Evolutionary conservation across 1,140 invertebrate species (phyloP), one percentile per base, ranked within the genome.

Genomic region (Ectropis grisescens): DNA sequence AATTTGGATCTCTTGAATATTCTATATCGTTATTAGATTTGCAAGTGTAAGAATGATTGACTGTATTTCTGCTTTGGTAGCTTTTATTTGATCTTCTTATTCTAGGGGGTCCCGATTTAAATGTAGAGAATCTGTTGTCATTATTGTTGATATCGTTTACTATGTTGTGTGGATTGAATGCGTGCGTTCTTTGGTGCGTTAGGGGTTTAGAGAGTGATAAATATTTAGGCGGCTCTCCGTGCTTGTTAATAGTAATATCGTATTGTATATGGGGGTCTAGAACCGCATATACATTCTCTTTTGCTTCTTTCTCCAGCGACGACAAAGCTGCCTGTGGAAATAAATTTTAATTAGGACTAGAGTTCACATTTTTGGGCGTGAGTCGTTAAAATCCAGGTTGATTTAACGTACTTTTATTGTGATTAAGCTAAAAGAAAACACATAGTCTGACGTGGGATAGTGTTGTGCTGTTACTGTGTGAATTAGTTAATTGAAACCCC

Each of bases 221-320:
- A 58, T 81, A 69, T 33, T 79, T 83, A 58, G 82, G 72, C 53
- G 79, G 80, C 48, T 80, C 69, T 43, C 82, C 82, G 49, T 67
- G 59, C 40, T 82, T 79, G 54, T 80, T 82, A 49, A 83, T 83
- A 41, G 76, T 82, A 59, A 83, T 65, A 48, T 82, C 82, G 55
- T 83, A 83, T 56, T 83, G 79, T 56, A 83, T 75, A 60, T 76
- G 78, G 54, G 82, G 82, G 41, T 82, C 80, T 53, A 81, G 38
- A 33, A 82, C 65, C 65, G 82, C 81, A 66, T 82, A 83, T 28
- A 83, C 76, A 51, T 82, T 81, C 58, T 83, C 82, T 75, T 82
- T 83, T 69, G 74, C 71, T 79, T 79, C 70, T 68, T 55, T 62
- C 48, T 75, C 71, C 60, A 79, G 55, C 56, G 74, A 64, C 43